Base-by-base conservation (phyloP, 2,888 invertebrate genomes). In the Miltochrista miniata region DNA sequence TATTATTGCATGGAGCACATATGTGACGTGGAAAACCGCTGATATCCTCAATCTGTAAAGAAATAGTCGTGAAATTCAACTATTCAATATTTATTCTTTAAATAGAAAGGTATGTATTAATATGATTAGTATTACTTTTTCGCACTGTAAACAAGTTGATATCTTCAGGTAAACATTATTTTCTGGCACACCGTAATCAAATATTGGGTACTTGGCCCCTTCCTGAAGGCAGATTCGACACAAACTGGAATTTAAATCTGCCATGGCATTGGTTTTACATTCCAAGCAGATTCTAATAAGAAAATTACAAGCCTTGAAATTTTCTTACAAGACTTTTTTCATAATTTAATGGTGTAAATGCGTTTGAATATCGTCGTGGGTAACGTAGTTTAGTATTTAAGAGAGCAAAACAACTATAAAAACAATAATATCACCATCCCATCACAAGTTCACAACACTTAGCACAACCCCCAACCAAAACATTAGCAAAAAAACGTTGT, bases 161-260 rank as follows among this genome's bases (percentile, higher is more conserved):
- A 90, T 67, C 64, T 86, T 88, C 9, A 59, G 60, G 46, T 72
- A 62, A 51, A 83, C 60, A 60, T 67, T 71, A 12, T 63, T 53
- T 46, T 66, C 65, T 48, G 56, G 59, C 52, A 71, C 68, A 43
- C 58, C 60, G 29, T 64, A 61, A 44, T 81, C 81, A 76, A 90
- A 90, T 64, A 90, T 78, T 46, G 84, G 79, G 54, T 74, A 56
- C 34, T 54, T 66, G 5, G 89, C 90, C 37, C 80, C 83, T 50
- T 80, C 73, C 54, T 71, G 65, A 18, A 91, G 73, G 66, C 90
- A 90, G 59, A 90, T 80, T 71, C 90, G 76, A 68, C 90, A 91
- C 48, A 82, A 70, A 61, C 57, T 60, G 58, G 61, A 54, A 45
- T 48, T 59, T 24, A 36, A 54, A 42, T 47, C 45, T 10, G 50